These are phyloP conservation scores for Gymnocheta viridis DNA, from an alignment of 2,888 invertebrate species.

Conservation along the genomic window DNA sequence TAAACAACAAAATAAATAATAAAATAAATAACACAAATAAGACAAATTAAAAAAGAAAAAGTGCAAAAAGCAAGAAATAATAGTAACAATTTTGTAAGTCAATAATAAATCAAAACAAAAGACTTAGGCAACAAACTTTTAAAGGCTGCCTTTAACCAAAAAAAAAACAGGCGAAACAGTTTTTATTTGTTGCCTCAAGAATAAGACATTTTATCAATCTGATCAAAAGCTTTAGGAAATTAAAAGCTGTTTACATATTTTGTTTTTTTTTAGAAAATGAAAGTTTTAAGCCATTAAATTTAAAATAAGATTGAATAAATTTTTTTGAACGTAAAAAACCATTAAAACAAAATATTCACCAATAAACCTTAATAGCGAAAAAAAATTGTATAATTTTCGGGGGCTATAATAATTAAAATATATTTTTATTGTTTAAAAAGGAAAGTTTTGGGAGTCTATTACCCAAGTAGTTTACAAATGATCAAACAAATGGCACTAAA, in stretches of 20 bases:
- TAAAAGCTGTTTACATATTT: neutral
- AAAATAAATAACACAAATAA: conserved; percentile 3
- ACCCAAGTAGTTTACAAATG: too few relatives aligned
- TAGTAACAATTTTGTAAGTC: neutral
- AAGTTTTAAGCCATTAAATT: neutral
- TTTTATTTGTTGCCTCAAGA: neutral
- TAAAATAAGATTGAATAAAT: neutral
- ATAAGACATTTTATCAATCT: neutral
- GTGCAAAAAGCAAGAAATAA: neutral
- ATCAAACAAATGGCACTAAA: neutral
- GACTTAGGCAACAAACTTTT: conserved; percentile 15
- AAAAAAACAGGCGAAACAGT: neutral
- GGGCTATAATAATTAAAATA: neutral
- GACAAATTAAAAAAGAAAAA: neutral
- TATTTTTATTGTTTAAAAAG: neutral
- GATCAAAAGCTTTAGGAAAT: neutral
- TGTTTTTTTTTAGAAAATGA: neutral
- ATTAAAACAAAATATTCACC: neutral
- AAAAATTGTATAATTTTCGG: neutral
- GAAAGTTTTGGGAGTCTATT: neutral
- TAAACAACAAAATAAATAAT: conserved; percentile 1
- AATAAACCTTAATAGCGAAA: neutral
- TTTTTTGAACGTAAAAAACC: too few relatives aligned
- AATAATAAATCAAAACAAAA: neutral
- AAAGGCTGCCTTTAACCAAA: neutral